These are phyloP conservation scores for Synodontis membranacea DNA, from an alignment of 2,113 vertebrate species.

Conservation along the genomic window DNA sequence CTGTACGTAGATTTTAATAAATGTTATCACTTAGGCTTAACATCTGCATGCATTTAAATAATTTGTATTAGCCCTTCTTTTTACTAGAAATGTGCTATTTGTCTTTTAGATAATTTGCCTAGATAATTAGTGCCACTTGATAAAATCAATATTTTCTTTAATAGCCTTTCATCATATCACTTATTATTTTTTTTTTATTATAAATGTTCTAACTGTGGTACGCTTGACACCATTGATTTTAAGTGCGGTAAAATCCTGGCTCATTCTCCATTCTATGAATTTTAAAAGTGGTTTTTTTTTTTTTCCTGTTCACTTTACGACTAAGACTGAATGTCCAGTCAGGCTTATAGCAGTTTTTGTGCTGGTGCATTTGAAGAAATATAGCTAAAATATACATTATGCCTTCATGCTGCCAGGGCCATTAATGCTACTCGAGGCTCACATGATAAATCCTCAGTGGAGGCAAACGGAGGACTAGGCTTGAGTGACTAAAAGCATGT, in stretches of 20 bases:
- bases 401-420: constrained; percentile 22
- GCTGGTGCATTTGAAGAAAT: neutral
- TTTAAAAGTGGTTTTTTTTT: too few relatives aligned
- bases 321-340: neutral
- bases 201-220: neutral
- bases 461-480: constrained; percentile 24
- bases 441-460: constrained; percentile 35
- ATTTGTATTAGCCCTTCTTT: neutral
- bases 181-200: neutral
- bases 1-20: neutral
- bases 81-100: neutral
- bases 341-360: neutral
- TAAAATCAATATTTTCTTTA: neutral
- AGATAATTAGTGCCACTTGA: neutral
- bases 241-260: neutral
- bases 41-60: neutral
- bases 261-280: neutral
- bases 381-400: constrained; percentile 37
- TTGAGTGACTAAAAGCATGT: constrained; percentile 25
- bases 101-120: neutral
- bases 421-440: constrained; percentile 3
- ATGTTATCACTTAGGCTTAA: neutral
- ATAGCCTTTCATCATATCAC: neutral
- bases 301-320: neutral
- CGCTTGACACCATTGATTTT: neutral